These are phyloP conservation scores for Eurystomus glaucurus DNA, from an alignment of 2,797 vertebrate species.

Conservation along the genomic window DNA sequence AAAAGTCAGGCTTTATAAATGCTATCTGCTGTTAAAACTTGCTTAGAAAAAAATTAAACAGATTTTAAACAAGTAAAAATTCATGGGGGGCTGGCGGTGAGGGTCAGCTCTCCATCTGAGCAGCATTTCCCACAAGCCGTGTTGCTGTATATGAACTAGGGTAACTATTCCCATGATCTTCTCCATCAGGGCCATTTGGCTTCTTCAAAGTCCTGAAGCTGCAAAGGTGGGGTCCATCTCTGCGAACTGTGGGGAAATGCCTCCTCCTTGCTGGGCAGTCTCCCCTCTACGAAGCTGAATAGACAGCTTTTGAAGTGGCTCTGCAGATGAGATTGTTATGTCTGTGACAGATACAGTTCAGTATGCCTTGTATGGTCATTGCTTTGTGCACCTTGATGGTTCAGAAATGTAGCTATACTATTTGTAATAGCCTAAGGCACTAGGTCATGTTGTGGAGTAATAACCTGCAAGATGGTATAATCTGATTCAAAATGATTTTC, in stretches of 20 bases:
- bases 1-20: background rate
- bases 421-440: conserved; percentile 14
- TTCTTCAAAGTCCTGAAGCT: background rate
- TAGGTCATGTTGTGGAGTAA: background rate
- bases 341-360: background rate
- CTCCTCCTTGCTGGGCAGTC: background rate
- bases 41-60: background rate
- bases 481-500: conserved; percentile 9
- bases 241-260: background rate
- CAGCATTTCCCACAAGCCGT: background rate
- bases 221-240: background rate
- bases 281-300: background rate
- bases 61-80: background rate
- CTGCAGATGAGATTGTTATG: background rate
- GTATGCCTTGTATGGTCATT: background rate
- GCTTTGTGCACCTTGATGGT: background rate
- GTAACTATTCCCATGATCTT: background rate
- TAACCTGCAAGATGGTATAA: background rate
- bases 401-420: background rate
- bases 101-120: background rate
- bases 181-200: background rate
- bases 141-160: background rate
- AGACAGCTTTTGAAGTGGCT: background rate
- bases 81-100: background rate
- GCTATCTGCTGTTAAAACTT: background rate